These are phyloP conservation scores for Karalla daura DNA, from an alignment of 2,797 vertebrate species.

Conservation along the genomic window DNA sequence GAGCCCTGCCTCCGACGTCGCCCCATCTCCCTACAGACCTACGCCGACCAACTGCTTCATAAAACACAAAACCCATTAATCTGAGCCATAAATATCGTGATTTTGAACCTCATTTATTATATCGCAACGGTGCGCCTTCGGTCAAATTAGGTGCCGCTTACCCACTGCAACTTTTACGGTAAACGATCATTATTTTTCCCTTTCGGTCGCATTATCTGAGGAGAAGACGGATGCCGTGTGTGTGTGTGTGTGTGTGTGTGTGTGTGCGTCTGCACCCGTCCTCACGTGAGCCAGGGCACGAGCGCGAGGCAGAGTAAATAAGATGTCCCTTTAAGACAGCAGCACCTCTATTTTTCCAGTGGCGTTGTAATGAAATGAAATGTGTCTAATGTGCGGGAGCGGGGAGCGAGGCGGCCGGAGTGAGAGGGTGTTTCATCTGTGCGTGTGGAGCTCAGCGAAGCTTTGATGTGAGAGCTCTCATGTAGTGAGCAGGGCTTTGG, in stretches of 20 bases:
- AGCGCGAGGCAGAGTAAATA: slow-evolving; percentile 67
- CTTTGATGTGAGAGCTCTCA: slow-evolving; percentile 85
- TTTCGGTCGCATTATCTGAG: slow-evolving; percentile 39
- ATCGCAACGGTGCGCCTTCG: slow-evolving; percentile 17
- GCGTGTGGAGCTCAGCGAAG: slow-evolving; percentile 73
- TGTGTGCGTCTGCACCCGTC: not conserved
- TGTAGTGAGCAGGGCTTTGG: slow-evolving; percentile 78
- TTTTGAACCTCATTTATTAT: not conserved
- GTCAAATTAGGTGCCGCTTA: slow-evolving; percentile 39
- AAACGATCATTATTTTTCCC: slow-evolving; percentile 50
- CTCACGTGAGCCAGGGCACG: slow-evolving; percentile 25
- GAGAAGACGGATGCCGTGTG: slow-evolving; percentile 11
- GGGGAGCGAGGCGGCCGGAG: slow-evolving; percentile 71
- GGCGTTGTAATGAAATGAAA: slow-evolving; percentile 80
- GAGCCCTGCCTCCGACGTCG: slow-evolving; percentile 43
- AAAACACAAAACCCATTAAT: not conserved
- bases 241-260: not conserved
- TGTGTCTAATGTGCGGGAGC: slow-evolving; percentile 81
- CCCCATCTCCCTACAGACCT: slow-evolving; percentile 6
- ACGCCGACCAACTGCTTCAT: not conserved
- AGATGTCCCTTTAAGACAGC: slow-evolving; percentile 79
- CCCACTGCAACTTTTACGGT: slow-evolving; percentile 39
- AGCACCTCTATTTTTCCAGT: slow-evolving; percentile 70
- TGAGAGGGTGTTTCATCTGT: slow-evolving; percentile 82
- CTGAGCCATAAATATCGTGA: not conserved